These are phyloP conservation scores for Motacilla tschutschensis DNA, from an alignment of 2,113 vertebrate genomes.

Conservation along the genomic window DNA sequence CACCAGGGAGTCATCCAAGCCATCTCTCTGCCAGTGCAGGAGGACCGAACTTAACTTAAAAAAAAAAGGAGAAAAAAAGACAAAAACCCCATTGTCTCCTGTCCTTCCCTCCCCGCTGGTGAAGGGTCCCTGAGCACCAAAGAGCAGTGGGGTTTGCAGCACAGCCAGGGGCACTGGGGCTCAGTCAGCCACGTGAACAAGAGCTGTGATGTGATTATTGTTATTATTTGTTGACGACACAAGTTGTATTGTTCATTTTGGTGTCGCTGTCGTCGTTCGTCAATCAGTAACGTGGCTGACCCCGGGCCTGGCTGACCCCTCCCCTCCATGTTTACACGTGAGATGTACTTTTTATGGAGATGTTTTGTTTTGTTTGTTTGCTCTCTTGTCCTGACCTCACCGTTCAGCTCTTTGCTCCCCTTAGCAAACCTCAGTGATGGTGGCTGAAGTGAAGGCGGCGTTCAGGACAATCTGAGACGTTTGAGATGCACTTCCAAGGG, in stretches of 20 bases:
- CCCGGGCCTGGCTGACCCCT: background rate
- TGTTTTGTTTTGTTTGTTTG: slow-evolving; percentile 8
- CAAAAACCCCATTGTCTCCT: background rate
- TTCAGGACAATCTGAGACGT: background rate
- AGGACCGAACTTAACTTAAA: background rate
- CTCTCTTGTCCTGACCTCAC: slow-evolving; percentile 33
- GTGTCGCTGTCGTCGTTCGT: background rate
- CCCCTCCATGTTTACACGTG: slow-evolving; percentile 45
- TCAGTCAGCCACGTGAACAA: slow-evolving; percentile 12
- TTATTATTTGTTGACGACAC: background rate
- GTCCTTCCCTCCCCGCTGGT: background rate
- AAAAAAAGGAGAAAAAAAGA: fast-evolving
- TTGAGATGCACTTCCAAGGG: slow-evolving; percentile 24
- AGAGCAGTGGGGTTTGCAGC: slow-evolving; percentile 19
- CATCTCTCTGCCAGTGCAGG: background rate
- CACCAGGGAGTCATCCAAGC: background rate
- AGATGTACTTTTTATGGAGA: background rate
- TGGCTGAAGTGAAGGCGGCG: background rate
- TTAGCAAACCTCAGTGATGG: slow-evolving; percentile 1
- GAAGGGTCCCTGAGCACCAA: background rate
- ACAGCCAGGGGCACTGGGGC: background rate
- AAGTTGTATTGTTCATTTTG: slow-evolving; percentile 18
- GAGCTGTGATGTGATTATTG: slow-evolving; percentile 32
- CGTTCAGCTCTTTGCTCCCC: slow-evolving; percentile 5
- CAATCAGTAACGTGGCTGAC: slow-evolving; percentile 38